Base-by-base conservation (phyloP, 2,888 invertebrate species). In the Piscicola geometra region DNA sequence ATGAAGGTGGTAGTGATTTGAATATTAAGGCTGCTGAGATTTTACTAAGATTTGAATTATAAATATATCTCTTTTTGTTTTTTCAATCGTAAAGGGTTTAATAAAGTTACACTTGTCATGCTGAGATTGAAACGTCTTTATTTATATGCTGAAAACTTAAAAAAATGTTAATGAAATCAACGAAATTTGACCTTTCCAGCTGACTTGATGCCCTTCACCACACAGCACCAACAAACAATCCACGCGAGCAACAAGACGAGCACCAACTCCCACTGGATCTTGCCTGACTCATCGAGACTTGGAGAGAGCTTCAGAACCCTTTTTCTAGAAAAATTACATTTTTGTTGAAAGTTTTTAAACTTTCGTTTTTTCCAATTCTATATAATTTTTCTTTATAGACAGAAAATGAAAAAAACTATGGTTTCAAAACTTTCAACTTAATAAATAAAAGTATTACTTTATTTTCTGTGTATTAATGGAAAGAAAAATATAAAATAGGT, bases 251-350 rank as follows among this genome's bases (percentile, higher is more conserved):
- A 75, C 21, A 81, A 77, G n/a, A 71, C 67, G 5, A 81, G 76
- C 1, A 74, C 77, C 72, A 81, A 68, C 15, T 80, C 77, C 81
- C 80, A 81, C 81, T 94, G 80, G 35, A 85, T 67, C n/a, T 52
- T 25, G 9, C 79, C 80, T 15, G 64, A 71, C n/a, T 79, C 77
- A 12, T 78, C 79, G 0, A 80, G 77, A 9, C 70, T 56, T 21
- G 69, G 73, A 64, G 75, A 76, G 21, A 77, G 68, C 5, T 76
- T 67, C 60, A 80, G 74, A 76, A 80, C 76, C 32, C 35, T 69
- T 35, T 69, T 71, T 33, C 80, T 80, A 25, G 9, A 71, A 41
- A n/a, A n/a, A n/a, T n/a, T n/a, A n/a, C n/a, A n/a, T n/a, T n/a
- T n/a, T n/a, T n/a, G n/a, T n/a, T n/a, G n/a, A n/a, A n/a, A n/a